Evolutionary conservation across 2,113 vertebrate species (phyloP).

Genomic region (Willisornis vidua): DNA sequence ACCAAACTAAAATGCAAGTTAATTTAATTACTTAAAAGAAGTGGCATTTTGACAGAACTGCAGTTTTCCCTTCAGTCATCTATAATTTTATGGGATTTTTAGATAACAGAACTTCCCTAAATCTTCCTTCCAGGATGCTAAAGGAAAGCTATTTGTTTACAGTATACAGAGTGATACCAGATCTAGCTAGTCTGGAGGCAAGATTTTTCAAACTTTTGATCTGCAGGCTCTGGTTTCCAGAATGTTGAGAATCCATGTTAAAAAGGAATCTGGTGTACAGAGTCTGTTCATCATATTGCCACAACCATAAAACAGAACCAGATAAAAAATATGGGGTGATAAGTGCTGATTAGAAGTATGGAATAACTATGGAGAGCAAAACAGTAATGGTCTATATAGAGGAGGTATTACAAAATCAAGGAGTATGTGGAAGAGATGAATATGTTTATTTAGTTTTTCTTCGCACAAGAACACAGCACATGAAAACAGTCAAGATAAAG

Average conservation of each 20-base stretch:
- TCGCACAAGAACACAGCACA: not conserved
- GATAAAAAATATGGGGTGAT: not conserved
- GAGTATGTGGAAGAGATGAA: not conserved
- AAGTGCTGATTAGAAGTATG: not conserved
- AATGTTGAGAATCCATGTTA: not conserved
- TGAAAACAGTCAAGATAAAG: not conserved
- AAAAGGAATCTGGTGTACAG: not conserved
- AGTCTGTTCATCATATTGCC: not conserved
- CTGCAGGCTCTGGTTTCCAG: conserved; percentile 26
- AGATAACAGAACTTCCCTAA: not conserved
- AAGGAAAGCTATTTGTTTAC: not conserved
- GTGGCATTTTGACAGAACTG: not conserved
- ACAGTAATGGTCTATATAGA: not conserved
- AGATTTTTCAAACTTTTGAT: conserved; percentile 40
- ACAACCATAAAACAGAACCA: not conserved
- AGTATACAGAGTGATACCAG: not conserved
- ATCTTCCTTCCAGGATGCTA: not conserved
- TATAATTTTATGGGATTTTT: not conserved
- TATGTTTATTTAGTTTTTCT: not conserved
- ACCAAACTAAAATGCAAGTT: not conserved
- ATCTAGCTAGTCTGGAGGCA: conserved; percentile 2
- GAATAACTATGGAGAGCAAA: not conserved
- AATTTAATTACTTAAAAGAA: not conserved
- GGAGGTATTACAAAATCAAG: not conserved
- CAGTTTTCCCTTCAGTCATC: not conserved